A percentile compares a stretch with the other conserved stretches of the same genome.
Evolutionary conservation across 2,113 vertebrate genomes (phyloP).

Genomic region (Pangasianodon gigas): DNA sequence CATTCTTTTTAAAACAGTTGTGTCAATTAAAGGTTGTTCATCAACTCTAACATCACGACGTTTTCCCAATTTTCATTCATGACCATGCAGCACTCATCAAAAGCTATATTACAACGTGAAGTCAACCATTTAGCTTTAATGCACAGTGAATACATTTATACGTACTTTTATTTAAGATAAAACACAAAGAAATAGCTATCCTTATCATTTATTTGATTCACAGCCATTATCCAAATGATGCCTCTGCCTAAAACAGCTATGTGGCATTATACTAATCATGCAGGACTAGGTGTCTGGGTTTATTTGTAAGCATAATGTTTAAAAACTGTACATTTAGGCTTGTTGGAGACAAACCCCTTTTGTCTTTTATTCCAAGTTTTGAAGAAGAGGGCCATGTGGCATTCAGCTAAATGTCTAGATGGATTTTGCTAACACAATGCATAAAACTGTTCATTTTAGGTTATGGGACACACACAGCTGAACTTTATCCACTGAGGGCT

Average conservation of each 20-base stretch:
- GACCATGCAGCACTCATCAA: not conserved
- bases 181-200: not conserved
- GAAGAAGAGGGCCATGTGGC: not conserved
- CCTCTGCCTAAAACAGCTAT: not conserved
- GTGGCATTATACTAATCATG: not conserved
- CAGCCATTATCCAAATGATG: not conserved
- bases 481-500: constrained; percentile 37
- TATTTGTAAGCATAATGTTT: not conserved
- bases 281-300: not conserved
- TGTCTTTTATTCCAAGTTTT: not conserved
- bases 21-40: not conserved
- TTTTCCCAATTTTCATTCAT: not conserved
- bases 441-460: not conserved
- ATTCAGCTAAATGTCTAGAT: not conserved
- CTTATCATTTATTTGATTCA: not conserved
- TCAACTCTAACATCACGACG: not conserved
- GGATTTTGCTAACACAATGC: not conserved
- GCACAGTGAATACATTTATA: not conserved
- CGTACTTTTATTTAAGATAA: not conserved
- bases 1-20: not conserved
- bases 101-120: not conserved
- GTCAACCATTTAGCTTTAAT: not conserved
- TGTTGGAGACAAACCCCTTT: not conserved
- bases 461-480: not conserved
- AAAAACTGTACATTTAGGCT: not conserved